Evolutionary conservation across 2,888 invertebrate genomes (phyloP), one percentile per base, ranked within the genome.

Genomic region (Teleogryllus oceanicus): DNA sequence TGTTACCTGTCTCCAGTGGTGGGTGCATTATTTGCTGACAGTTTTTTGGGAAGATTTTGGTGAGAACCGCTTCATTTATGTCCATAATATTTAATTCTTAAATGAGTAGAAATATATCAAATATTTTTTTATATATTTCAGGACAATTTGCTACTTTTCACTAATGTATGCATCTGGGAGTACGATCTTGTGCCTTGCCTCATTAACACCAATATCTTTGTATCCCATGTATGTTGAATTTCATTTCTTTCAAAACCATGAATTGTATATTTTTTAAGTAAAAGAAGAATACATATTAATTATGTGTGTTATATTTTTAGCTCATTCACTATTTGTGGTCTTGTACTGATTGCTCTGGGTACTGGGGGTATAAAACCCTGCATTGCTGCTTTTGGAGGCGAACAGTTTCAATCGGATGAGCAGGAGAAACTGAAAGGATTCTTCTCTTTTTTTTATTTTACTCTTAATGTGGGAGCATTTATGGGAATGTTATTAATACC

Each of bases 301-400:
- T 20, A 12, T 8, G 21, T 8, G 16, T 11, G 5, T 49, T 8
- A n/a, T 50, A 50, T 81, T 79, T 74, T 78, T 80, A 75, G 78
- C 86, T 87, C 94, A 49, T 2, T 93, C 37, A 37, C 37, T 37
- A 37, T 37, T 37, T 37, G 37, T 37, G 93, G 93, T 1, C 87
- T 94, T n/a, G 83, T 92, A 0, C 87, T 94, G 24, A 95, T 98
- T 84, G 96, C 96, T 0, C 84, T 97, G 18, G 97, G 97, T 0
- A 96, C 97, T 0, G 98, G 98, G 2, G 97, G 97, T 2, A 98
- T 98, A 84, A 98, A 98, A 85, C 97, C 98, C 0, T 98, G 97
- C 85, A 97, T 98, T 0, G 91, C 96, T 0, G 96, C 98, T 0
- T 98, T 98, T 86, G 98, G 98, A 1, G 98, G 97, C 0, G 98